Conservation (phyloP, 2,797 vertebrate genomes). For the Enteromius paludinosus region DNA sequence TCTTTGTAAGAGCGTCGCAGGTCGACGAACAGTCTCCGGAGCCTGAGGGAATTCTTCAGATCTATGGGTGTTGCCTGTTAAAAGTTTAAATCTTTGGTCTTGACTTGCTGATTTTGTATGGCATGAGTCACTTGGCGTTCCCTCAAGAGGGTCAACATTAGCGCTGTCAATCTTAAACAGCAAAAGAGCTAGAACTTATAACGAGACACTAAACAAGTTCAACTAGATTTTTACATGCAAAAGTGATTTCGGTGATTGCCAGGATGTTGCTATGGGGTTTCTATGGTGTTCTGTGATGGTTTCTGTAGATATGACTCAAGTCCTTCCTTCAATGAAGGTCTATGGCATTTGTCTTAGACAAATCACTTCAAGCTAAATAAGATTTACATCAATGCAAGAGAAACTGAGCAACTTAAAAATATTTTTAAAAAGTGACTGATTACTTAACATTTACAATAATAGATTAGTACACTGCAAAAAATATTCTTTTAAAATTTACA, state of each 20-base stretch:
- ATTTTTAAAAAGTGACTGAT: neutral
- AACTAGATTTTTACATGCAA: conserved; percentile 20
- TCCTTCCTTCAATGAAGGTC: neutral
- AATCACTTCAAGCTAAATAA: neutral
- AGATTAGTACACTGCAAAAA: too few species aligned
- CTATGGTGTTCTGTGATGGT: conserved; percentile 7
- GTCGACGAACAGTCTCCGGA: conserved; percentile 62
- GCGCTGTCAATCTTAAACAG: conserved; percentile 53
- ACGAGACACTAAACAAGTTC: conserved; percentile 56
- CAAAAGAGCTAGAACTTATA: conserved; percentile 33
- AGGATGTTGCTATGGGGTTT: conserved; percentile 13
- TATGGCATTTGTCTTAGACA: neutral
- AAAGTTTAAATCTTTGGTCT: conserved; percentile 70
- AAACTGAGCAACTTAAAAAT: neutral
- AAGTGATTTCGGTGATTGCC: conserved; percentile 13
- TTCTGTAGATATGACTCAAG: neutral
- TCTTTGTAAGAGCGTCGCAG: conserved; percentile 27
- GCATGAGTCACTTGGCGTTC: conserved; percentile 76
- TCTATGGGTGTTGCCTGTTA: conserved; percentile 74
- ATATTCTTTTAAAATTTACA: neutral
- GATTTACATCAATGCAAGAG: neutral
- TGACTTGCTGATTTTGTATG: conserved; percentile 59
- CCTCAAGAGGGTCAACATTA: conserved; percentile 49
- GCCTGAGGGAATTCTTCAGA: conserved; percentile 73
- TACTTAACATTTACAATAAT: neutral